phyloP scores from a whole-genome alignment of 2,797 vertebrate genomes.

The Emydoidea blandingii region DNA sequence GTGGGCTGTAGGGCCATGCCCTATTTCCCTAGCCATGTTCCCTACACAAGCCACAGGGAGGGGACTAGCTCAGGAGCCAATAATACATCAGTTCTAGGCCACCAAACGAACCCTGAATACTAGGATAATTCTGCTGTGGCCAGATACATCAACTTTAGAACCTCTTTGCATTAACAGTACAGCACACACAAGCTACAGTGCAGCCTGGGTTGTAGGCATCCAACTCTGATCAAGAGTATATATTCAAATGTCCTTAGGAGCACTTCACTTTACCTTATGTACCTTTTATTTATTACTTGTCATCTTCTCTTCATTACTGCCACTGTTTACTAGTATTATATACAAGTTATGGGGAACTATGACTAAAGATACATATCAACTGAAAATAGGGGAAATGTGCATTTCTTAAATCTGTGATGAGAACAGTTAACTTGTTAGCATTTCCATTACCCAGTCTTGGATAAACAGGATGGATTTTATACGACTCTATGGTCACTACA shows the following conservation, averaged over 20 bases:
- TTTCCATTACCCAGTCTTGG: slow-evolving; percentile 32
- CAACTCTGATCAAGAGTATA: not conserved
- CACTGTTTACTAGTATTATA: not conserved
- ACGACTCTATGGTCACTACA: not conserved
- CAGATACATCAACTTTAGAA: not conserved
- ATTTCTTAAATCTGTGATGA: not conserved
- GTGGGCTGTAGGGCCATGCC: no score
- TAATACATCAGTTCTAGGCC: not conserved
- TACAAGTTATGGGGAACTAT: slow-evolving; percentile 10
- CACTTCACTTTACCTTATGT: not conserved
- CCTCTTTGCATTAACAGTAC: not conserved
- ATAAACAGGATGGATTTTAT: slow-evolving; percentile 27
- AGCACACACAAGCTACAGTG: no score
- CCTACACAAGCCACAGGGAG: not conserved
- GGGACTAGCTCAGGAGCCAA: not conserved
- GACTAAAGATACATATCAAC: not conserved
- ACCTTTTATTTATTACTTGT: slow-evolving; percentile 25
- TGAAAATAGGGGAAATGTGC: slow-evolving; percentile 2
- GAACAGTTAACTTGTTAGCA: not conserved
- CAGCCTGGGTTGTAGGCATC: not conserved
- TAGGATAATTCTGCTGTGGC: not conserved
- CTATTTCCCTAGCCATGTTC: no score
- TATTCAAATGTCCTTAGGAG: not conserved
- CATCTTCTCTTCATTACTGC: slow-evolving; percentile 2
- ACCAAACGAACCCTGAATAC: not conserved